A percentile compares a stretch with the other conserved stretches of the same genome.
Conservation (phyloP, 2,888 invertebrate species). For the Ptychoptera contaminata region DNA sequence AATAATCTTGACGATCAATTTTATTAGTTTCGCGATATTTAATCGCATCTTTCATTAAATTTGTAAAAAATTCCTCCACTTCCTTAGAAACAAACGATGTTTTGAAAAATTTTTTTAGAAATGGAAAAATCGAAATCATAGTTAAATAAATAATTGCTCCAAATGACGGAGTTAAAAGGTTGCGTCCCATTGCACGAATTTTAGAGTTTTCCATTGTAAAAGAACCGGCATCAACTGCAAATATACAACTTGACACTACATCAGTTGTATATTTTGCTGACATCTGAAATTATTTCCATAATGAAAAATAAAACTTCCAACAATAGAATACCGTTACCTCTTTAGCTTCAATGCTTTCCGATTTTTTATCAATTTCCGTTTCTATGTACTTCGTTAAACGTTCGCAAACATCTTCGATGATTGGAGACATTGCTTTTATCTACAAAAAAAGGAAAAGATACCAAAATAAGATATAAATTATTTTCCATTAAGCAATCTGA, state of each 20-base stretch:
- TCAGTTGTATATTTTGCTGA: conserved; percentile 10
- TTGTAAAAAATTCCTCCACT: conserved; percentile 11
- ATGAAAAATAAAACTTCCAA: neutral
- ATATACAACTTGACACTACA: conserved; percentile 21
- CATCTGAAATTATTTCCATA: conserved; percentile 13
- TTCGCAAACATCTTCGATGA: neutral
- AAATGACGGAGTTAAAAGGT: conserved; percentile 8
- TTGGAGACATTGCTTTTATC: conserved; percentile 13
- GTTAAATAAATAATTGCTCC: conserved; percentile 4
- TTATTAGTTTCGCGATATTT: conserved; percentile 7
- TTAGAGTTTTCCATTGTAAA: conserved; percentile 10
- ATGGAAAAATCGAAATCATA: conserved; percentile 10
- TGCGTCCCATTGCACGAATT: conserved; percentile 9
- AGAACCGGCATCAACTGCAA: conserved; percentile 22
- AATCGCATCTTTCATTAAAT: conserved; percentile 12
- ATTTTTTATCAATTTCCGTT: neutral
- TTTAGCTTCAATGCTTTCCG: neutral
- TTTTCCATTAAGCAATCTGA: no score
- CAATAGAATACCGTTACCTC: conserved; percentile 14
- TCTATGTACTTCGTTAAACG: conserved; percentile 1
- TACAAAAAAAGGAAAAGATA: conserved; percentile 7
- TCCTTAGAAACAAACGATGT: conserved; percentile 8
- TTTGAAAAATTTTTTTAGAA: conserved; percentile 9
- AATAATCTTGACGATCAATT: conserved; percentile 13
- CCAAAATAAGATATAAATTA: no score